Evolutionary conservation across 2,797 vertebrate genomes (phyloP).

Genomic region (Heteromormyrus szaboi): DNA sequence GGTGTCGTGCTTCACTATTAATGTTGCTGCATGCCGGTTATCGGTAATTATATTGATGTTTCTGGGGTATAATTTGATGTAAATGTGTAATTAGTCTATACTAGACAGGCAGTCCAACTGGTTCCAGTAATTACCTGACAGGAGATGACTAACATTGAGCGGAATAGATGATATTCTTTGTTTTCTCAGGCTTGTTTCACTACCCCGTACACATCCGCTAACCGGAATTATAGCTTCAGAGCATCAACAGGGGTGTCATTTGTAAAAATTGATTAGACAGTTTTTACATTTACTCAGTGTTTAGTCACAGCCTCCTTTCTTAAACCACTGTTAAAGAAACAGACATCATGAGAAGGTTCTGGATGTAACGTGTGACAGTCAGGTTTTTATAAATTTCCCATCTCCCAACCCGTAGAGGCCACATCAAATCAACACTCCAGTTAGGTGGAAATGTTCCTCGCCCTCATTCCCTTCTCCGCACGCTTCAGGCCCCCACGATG

Average conservation of each 20-base stretch:
- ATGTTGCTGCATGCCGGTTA: not conserved
- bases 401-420: not conserved
- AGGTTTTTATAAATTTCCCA: not conserved
- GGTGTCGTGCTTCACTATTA: not conserved
- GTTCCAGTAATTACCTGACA: slow-evolving; percentile 6
- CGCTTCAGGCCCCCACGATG: not conserved
- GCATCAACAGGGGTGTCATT: not conserved
- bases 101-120: not conserved
- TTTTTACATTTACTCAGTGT: not conserved
- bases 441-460: not conserved
- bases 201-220: not conserved
- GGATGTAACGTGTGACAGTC: not conserved
- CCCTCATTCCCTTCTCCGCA: not conserved
- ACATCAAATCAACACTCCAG: not conserved
- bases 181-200: not conserved
- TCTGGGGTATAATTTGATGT: slow-evolving; percentile 1
- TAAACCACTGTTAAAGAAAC: not conserved
- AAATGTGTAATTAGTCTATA: not conserved
- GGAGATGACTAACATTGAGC: not conserved
- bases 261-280: not conserved
- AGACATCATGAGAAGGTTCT: not conserved
- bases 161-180: not conserved
- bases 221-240: not conserved
- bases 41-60: not conserved
- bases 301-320: not conserved